These are phyloP conservation scores for Synergus umbraculus DNA, from an alignment of 2,888 invertebrate species.

Conservation along the genomic window DNA sequence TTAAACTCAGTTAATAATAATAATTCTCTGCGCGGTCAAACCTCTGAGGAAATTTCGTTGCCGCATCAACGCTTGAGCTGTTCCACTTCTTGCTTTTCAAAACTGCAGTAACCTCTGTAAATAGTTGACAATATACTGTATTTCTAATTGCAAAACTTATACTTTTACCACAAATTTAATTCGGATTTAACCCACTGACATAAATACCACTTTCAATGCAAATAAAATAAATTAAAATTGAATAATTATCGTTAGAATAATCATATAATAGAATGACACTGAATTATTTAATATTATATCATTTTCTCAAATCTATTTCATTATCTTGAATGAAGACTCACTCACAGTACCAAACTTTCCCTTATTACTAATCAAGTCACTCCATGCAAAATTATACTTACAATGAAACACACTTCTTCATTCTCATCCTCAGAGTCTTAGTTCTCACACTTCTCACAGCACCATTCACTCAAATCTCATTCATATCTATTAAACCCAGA, in stretches of 20 bases:
- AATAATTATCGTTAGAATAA: too few species aligned
- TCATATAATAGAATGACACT: not conserved
- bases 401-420: not conserved
- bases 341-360: too few species aligned
- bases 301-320: too few species aligned
- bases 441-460: not conserved
- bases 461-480: not conserved
- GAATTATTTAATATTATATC: not conserved
- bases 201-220: not conserved
- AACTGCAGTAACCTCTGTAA: conserved; percentile 19
- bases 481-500: not conserved
- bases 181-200: not conserved
- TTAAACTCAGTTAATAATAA: conserved; percentile 62
- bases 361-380: not conserved
- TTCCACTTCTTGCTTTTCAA: conserved; percentile 44
- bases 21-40: conserved; percentile 60
- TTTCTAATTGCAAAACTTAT: not conserved
- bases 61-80: conserved; percentile 48
- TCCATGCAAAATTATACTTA: not conserved
- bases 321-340: too few species aligned
- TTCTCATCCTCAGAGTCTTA: not conserved
- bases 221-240: not conserved
- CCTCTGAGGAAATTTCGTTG: conserved; percentile 57
- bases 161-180: not conserved
- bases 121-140: conserved; percentile 1